A percentile compares a stretch with the other conserved stretches of the same genome.
These are phyloP conservation scores for Laterallus jamaicensis DNA, from an alignment of 2,113 vertebrate species.

Conservation along the genomic window DNA sequence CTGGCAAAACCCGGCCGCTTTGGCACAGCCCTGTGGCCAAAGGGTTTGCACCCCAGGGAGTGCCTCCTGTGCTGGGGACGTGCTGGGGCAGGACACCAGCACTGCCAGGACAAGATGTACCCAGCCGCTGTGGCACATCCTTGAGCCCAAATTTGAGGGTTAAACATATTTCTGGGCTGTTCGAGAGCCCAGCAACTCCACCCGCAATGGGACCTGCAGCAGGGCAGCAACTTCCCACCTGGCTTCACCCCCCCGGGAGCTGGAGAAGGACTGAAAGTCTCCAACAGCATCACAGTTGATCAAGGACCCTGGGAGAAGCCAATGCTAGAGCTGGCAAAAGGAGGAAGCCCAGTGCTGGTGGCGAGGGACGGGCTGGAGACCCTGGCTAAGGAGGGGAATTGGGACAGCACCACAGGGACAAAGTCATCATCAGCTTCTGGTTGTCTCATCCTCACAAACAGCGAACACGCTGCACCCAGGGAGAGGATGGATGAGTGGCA, in stretches of 20 bases:
- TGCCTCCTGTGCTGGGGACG: accelerated
- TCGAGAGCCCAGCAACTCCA: neutral
- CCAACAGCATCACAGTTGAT: accelerated
- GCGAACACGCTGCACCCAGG: accelerated
- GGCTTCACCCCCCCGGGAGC: accelerated
- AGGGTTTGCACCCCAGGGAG: neutral
- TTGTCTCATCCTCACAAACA: neutral
- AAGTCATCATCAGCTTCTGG: neutral
- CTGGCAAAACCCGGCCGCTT: accelerated
- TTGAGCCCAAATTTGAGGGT: neutral
- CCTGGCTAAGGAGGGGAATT: no score
- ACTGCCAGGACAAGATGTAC: accelerated
- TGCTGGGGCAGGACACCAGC: neutral
- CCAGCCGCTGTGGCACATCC: accelerated
- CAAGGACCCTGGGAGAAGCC: neutral
- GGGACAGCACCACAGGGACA: neutral
- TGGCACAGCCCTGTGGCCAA: accelerated
- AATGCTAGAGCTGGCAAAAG: accelerated
- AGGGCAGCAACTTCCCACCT: neutral
- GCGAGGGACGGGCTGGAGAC: neutral
- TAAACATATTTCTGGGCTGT: neutral
- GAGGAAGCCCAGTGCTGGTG: neutral
- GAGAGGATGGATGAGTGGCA: neutral
- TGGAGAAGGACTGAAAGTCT: neutral
- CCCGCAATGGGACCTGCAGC: accelerated